Base-by-base conservation (phyloP, 2,113 vertebrate species). In the Strix aluco region DNA sequence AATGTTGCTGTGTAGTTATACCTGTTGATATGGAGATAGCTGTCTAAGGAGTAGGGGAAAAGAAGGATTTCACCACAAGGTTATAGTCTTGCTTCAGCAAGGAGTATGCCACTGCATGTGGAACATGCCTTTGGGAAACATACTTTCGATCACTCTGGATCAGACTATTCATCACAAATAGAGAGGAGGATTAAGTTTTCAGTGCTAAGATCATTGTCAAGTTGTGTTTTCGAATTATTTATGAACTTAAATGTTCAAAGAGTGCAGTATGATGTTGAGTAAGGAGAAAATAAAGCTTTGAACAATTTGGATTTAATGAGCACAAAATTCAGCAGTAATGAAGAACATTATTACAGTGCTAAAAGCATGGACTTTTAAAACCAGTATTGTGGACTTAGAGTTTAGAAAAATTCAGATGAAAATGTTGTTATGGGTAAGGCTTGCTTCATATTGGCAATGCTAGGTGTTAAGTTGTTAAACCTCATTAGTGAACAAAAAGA, bases 41-140 rank as follows among this genome's bases (percentile, higher is more conserved):
- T 52, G 62, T 59, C 46, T 70, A 66, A 88, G 74, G 30, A 46
- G 16, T n/a, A 54, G 73, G 55, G 42, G 30, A 63, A 81, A 66
- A 58, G 32, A 38, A 82, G 44, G 15, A 70, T 95, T 94, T 96
- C 74, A 86, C 62, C 13, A 22, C 67, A 58, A 82, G 55, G 25
- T 62, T 72, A 87, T 91, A 52, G 88, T 85, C 84, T 94, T 94
- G 71, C 58, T 96, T 96, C 73, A 75, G 52, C 81, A 86, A 88
- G 49, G 86, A 75, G 30, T 65, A 22, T 81, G 46, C 62, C 9
- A 23, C 38, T 80, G 44, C 49, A 46, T 57, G 52, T 66, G 63
- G 63, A 92, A 51, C 8, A 2, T 79, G 32, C 72, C 74, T 88
- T 29, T 69, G 46, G 67, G 58, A 57, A 86, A 67, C 65, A 38